These are phyloP conservation scores for Scaptomyza graminum DNA, from an alignment of 1,140 invertebrate species.

Conservation along the genomic window DNA sequence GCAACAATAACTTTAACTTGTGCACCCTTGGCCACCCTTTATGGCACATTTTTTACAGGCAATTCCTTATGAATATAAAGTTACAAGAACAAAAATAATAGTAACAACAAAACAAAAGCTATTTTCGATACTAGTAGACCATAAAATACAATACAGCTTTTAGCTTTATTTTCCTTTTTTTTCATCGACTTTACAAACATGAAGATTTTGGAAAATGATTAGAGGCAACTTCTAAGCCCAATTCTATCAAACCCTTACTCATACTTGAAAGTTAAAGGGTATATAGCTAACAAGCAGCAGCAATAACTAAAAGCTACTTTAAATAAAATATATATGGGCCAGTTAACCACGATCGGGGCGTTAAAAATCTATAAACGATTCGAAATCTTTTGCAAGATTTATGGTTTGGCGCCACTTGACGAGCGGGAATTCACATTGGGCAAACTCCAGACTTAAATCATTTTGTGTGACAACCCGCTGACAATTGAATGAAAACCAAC, in stretches of 20 bases:
- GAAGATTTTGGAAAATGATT: too few relatives aligned
- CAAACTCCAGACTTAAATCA: conserved; percentile 53
- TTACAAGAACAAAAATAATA: conserved; percentile 8
- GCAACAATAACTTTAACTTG: conserved; percentile 67
- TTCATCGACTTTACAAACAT: too few relatives aligned
- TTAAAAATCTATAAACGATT: conserved; percentile 69
- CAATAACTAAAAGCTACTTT: conserved; percentile 17
- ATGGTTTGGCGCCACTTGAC: conserved; percentile 55
- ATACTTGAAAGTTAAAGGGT: background rate
- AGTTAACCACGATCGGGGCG: conserved; percentile 56
- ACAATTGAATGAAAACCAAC: conserved; percentile 59
- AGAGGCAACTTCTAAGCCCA: too few relatives aligned
- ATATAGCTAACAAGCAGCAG: background rate
- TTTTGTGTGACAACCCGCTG: conserved; percentile 79
- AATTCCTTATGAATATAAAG: conserved; percentile 67
- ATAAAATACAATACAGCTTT: background rate
- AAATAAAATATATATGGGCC: conserved; percentile 68
- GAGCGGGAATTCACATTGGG: conserved; percentile 29
- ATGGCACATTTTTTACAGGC: conserved; percentile 62
- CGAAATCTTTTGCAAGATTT: conserved; percentile 18
- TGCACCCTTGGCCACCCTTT: conserved; percentile 28
- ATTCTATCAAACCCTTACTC: too few relatives aligned
- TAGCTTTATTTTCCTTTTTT: too few relatives aligned
- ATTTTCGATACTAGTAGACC: background rate
- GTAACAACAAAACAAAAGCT: too few relatives aligned